phyloP scores from a whole-genome alignment of 2,797 vertebrate species.

The Geotrypetes seraphini region DNA sequence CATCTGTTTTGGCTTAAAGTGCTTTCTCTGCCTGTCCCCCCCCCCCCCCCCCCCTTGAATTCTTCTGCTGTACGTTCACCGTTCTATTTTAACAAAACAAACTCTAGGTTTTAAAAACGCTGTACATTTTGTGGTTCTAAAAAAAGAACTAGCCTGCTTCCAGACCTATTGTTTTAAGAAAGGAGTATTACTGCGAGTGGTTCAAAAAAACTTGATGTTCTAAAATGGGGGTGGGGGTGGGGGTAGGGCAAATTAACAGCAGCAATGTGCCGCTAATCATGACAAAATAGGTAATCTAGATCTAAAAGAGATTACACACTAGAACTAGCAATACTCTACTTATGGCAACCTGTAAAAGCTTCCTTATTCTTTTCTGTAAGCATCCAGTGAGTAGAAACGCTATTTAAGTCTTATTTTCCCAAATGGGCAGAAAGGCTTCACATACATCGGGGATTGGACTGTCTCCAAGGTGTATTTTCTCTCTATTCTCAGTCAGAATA shows the following conservation, averaged over 20 bases:
- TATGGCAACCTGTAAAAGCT: no score
- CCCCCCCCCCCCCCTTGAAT: constrained; percentile 14
- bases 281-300: no score
- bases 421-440: constrained; percentile 25
- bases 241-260: no score
- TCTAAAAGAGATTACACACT: no score
- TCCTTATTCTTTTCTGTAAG: no score
- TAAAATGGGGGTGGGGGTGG: no score
- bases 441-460: constrained; percentile 26
- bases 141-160: no score
- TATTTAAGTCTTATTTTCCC: constrained; percentile 33
- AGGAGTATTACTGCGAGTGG: no score
- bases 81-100: constrained; percentile 36
- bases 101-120: constrained; percentile 33
- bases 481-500: constrained; percentile 43
- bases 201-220: no score
- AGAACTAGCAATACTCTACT: no score
- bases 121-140: constrained; percentile 14
- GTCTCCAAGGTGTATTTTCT: constrained; percentile 49
- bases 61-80: constrained; percentile 23
- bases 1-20: constrained; percentile 47
- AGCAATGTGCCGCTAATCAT: no score
- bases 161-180: no score
- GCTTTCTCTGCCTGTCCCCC: constrained; percentile 19
- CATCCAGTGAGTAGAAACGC: constrained; percentile 24